phyloP scores from a whole-genome alignment of 2,888 invertebrate species.

The Pharmacophagus antenor region DNA sequence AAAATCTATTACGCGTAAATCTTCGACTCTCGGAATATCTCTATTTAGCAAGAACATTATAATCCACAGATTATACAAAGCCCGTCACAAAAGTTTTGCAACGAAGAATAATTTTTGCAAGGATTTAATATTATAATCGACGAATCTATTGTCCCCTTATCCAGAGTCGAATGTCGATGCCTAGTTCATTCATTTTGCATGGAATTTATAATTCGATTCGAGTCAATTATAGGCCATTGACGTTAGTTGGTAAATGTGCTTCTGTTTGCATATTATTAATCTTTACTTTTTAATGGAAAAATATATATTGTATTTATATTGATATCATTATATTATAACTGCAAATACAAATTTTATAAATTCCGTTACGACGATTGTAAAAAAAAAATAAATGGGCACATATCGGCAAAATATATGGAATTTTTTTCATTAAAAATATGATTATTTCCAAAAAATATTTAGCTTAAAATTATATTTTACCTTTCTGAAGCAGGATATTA shows the following conservation, averaged over 20 bases:
- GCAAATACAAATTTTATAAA: too few species aligned
- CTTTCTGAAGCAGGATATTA: too few species aligned
- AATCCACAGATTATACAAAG: slow-evolving; percentile 2
- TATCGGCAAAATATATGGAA: too few species aligned
- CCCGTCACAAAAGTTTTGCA: slow-evolving; percentile 1
- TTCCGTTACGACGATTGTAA: too few species aligned
- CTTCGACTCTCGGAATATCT: background rate
- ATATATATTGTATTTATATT: too few species aligned
- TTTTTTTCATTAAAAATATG: too few species aligned
- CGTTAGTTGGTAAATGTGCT: background rate
- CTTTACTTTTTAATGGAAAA: background rate
- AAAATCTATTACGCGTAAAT: slow-evolving; percentile 1
- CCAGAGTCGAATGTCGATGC: slow-evolving; percentile 4
- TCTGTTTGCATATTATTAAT: slow-evolving; percentile 4
- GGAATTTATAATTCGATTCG: background rate
- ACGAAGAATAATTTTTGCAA: slow-evolving; percentile 12
- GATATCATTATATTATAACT: too few species aligned
- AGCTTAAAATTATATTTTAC: too few species aligned
- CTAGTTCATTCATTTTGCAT: slow-evolving; percentile 15
- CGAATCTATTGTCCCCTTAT: slow-evolving; percentile 6
- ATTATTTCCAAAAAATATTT: too few species aligned
- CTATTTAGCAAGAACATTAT: slow-evolving; percentile 6
- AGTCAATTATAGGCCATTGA: slow-evolving; percentile 7
- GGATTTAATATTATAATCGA: slow-evolving; percentile 17
- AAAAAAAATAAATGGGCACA: too few species aligned